Percentiles rank a stretch among this genome's conserved stretches.
Conservation (phyloP, 2,113 vertebrate species). For the Hydrochoerus hydrochaeris region DNA sequence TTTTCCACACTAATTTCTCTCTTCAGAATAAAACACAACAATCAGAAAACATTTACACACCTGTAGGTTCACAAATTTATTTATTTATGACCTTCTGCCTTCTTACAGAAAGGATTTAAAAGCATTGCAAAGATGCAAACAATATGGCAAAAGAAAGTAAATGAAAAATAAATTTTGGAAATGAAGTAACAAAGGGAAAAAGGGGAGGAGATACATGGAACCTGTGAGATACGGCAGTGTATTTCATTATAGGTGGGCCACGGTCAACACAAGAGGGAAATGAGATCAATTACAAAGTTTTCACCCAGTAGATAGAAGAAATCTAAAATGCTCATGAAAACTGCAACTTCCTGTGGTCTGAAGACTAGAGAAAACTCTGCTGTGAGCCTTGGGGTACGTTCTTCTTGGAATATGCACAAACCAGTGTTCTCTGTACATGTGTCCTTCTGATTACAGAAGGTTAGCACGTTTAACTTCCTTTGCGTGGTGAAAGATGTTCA, state of each 20-base stretch:
- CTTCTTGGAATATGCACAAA: neutral
- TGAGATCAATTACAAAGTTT: neutral
- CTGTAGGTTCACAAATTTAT: neutral
- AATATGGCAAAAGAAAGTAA: conserved; percentile 20
- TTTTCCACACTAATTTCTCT: conserved; percentile 22
- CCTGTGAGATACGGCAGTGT: neutral
- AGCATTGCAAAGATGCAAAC: conserved; percentile 31
- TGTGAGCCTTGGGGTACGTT: neutral
- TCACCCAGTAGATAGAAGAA: neutral
- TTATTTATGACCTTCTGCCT: conserved; percentile 52
- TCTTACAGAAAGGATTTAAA: conserved; percentile 41
- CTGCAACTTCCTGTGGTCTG: neutral
- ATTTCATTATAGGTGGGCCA: neutral
- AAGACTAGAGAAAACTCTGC: neutral
- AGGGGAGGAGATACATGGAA: neutral
- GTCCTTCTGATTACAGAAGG: neutral
- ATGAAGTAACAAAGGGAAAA: neutral
- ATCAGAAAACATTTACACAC: conserved; percentile 46
- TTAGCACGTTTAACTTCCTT: neutral
- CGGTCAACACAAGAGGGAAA: neutral
- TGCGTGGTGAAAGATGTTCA: neutral
- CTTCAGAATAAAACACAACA: neutral
- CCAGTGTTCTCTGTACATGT: neutral
- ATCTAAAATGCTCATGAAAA: conserved; percentile 7
- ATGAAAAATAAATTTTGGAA: neutral